phyloP scores from a whole-genome alignment of 1,140 invertebrate genomes.

The Potamilus streckersoni region DNA sequence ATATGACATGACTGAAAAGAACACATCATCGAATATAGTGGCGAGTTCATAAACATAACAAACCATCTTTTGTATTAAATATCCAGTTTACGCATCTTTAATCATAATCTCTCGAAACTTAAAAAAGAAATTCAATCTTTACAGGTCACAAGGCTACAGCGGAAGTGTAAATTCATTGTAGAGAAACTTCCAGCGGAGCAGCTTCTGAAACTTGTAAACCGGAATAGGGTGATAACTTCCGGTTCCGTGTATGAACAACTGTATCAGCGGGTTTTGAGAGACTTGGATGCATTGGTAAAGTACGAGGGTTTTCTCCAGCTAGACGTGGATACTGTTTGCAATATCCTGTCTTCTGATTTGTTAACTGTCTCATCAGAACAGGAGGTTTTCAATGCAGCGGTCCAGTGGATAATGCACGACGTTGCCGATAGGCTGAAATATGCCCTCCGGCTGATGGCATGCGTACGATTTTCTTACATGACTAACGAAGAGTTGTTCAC shows the following conservation, averaged over 20 bases:
- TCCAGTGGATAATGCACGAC: conserved; percentile 41
- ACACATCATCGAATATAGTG: too few species aligned
- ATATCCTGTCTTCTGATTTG: conserved; percentile 25
- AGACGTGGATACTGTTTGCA: conserved; percentile 17
- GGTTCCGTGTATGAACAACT: conserved; percentile 1
- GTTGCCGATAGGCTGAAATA: conserved; percentile 20
- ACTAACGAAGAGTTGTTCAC: conserved; percentile 4
- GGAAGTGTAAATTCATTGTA: not conserved
- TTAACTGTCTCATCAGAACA: conserved; percentile 18
- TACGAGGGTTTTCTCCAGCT: conserved; percentile 14
- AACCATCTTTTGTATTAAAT: too few species aligned
- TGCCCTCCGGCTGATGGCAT: conserved; percentile 20
- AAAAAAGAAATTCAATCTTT: not conserved
- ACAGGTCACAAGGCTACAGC: not conserved
- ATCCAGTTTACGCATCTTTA: too few species aligned
- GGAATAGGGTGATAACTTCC: not conserved
- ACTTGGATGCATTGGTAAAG: conserved; percentile 13
- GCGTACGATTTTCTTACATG: conserved; percentile 22
- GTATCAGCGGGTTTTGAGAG: not conserved
- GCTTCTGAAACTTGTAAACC: conserved; percentile 5
- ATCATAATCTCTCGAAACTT: too few species aligned
- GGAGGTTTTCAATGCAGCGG: conserved; percentile 38
- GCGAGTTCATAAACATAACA: too few species aligned
- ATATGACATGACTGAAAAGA: too few species aligned
- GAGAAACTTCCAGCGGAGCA: conserved; percentile 9